Conservation (phyloP, 92 coral and sea anemone genomes). For the Umimayanthus chanpuru region DNA sequence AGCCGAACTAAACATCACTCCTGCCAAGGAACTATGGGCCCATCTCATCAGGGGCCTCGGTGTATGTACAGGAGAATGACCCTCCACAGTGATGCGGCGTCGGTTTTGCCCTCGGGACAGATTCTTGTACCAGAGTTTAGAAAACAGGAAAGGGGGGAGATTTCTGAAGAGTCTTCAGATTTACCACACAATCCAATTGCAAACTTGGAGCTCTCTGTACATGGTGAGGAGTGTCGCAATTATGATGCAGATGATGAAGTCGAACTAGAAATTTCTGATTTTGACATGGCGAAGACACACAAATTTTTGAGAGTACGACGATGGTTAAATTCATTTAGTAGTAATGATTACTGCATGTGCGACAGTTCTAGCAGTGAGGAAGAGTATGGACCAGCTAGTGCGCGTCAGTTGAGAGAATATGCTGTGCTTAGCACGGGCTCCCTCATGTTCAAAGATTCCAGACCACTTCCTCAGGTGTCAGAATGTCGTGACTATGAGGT, state of each 20-base stretch:
- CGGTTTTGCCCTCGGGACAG: conserved; percentile 83
- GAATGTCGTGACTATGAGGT: neutral
- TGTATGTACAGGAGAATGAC: conserved; percentile 50
- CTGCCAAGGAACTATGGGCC: neutral
- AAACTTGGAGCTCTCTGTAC: conserved; percentile 18
- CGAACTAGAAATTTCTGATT: conserved; percentile 63
- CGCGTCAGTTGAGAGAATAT: conserved; percentile 22
- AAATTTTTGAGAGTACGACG: conserved; percentile 62
- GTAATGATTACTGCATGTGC: conserved; percentile 28
- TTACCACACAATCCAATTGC: neutral
- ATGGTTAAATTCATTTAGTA: conserved; percentile 65
- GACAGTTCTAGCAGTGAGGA: conserved; percentile 39
- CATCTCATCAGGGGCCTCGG: conserved; percentile 34
- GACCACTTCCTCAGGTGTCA: neutral
- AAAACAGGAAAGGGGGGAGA: neutral
- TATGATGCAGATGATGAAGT: conserved; percentile 86
- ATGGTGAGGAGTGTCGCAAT: conserved; percentile 42
- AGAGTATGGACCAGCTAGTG: neutral
- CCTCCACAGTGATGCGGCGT: conserved; percentile 59
- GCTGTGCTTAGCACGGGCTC: conserved; percentile 31
- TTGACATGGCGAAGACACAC: conserved; percentile 65
- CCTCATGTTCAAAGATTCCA: neutral
- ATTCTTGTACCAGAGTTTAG: conserved; percentile 33
- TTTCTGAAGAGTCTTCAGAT: neutral
- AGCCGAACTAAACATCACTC: neutral